These are phyloP conservation scores for Alviniconcha strummeri DNA, from an alignment of 2,888 invertebrate genomes.

Conservation along the genomic window DNA sequence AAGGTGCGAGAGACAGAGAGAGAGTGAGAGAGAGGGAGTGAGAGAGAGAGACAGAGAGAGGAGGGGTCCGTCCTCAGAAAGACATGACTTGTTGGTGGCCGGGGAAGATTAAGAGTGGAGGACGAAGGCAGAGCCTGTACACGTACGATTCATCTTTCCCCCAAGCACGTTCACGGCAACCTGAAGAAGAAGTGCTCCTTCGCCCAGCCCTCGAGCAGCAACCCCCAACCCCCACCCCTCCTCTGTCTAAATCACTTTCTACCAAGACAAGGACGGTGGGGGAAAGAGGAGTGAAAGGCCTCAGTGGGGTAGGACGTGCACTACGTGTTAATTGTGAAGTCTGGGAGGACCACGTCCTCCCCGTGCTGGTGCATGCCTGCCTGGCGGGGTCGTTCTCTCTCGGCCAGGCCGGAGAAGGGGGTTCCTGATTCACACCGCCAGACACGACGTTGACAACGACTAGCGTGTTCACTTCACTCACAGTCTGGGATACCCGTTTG, in stretches of 20 bases:
- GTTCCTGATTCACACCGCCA: no score
- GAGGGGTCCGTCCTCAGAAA: background rate
- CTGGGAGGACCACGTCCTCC: no score
- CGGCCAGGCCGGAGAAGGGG: no score
- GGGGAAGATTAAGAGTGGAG: slow-evolving; percentile 12
- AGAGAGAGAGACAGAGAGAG: background rate
- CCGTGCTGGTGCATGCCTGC: no score
- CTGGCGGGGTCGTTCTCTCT: no score
- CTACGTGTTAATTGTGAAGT: background rate
- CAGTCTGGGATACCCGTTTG: no score
- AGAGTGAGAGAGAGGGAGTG: background rate
- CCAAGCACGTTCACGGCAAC: background rate
- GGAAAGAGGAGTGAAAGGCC: background rate
- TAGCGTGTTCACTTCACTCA: no score
- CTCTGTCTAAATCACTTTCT: no score
- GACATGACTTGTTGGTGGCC: slow-evolving; percentile 22
- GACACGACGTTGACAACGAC: no score
- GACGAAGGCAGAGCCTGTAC: background rate
- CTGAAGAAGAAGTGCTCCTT: background rate
- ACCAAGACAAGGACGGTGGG: no score
- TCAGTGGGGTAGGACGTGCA: background rate
- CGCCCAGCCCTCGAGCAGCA: background rate
- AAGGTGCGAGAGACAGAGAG: background rate
- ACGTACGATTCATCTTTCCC: background rate
- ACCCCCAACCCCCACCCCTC: background rate